phyloP scores from a whole-genome alignment of 2,797 vertebrate genomes.

The Acomys russatus region DNA sequence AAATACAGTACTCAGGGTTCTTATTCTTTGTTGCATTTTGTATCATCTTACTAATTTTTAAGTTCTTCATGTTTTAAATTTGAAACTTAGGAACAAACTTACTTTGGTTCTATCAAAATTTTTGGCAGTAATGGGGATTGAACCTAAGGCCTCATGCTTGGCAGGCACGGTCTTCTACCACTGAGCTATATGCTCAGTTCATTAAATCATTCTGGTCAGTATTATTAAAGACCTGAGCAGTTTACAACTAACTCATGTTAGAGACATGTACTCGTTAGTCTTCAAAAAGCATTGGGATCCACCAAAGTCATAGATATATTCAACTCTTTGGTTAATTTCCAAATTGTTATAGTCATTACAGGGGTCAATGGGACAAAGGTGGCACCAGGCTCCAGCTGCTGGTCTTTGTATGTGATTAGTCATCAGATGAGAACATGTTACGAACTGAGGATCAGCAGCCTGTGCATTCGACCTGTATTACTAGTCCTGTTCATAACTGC shows the following conservation, averaged over 20 bases:
- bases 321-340: not conserved
- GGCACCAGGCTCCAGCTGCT: not conserved
- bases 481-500: not conserved
- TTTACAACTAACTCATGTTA: not conserved
- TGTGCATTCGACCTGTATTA: not conserved
- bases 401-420: not conserved
- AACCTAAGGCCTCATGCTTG: not conserved
- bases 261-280: not conserved
- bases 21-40: not conserved
- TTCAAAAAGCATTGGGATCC: not conserved
- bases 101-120: not conserved
- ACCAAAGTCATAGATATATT: not conserved
- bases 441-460: not conserved
- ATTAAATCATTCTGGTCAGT: not conserved
- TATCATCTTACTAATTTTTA: constrained; percentile 7
- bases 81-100: not conserved
- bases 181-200: not conserved
- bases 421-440: not conserved
- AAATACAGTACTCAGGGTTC: not conserved
- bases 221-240: not conserved
- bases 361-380: not conserved
- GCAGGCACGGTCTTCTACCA: not conserved
- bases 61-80: not conserved
- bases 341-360: not conserved
- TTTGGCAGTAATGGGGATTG: not conserved